Percentiles rank a stretch among this genome's conserved stretches.
Conservation (phyloP, 2,888 invertebrate genomes). For the Melanotus villosus region DNA sequence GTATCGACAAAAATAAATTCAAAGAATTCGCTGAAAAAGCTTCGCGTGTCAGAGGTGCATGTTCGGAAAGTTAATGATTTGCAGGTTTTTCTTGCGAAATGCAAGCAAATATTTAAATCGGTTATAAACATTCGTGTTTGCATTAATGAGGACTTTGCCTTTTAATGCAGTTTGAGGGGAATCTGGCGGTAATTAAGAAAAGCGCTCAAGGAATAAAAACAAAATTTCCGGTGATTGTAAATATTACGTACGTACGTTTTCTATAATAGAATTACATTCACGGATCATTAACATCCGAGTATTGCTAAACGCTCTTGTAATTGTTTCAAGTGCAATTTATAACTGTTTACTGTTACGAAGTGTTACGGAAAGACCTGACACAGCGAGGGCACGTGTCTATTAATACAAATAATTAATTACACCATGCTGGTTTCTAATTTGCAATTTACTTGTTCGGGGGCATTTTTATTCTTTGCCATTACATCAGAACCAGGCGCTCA, state of each 20-base stretch:
- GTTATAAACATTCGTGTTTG: no score
- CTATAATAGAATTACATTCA: constrained; percentile 2
- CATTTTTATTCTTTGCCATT: background rate
- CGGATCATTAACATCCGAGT: constrained; percentile 12
- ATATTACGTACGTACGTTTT: constrained; percentile 1
- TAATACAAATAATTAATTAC: constrained; percentile 6
- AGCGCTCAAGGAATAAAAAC: background rate
- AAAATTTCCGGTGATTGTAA: constrained; percentile 16
- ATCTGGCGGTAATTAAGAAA: background rate
- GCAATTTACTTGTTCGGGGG: background rate
- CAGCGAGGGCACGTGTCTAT: constrained; percentile 9
- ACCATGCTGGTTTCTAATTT: background rate
- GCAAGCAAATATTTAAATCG: no score
- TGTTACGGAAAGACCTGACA: constrained; percentile 10
- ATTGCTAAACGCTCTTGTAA: constrained; percentile 3
- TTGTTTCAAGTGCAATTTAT: constrained; percentile 8
- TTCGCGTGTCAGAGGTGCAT: no score
- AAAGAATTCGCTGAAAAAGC: no score
- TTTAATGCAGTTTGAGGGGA: no score
- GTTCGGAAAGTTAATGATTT: no score
- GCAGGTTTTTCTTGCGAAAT: no score
- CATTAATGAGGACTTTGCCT: no score
- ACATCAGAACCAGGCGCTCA: background rate
- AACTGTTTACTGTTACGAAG: constrained; percentile 1
- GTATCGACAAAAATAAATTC: no score